These are phyloP conservation scores for Drosophila funebris DNA, from an alignment of 1,140 invertebrate species.

Conservation along the genomic window DNA sequence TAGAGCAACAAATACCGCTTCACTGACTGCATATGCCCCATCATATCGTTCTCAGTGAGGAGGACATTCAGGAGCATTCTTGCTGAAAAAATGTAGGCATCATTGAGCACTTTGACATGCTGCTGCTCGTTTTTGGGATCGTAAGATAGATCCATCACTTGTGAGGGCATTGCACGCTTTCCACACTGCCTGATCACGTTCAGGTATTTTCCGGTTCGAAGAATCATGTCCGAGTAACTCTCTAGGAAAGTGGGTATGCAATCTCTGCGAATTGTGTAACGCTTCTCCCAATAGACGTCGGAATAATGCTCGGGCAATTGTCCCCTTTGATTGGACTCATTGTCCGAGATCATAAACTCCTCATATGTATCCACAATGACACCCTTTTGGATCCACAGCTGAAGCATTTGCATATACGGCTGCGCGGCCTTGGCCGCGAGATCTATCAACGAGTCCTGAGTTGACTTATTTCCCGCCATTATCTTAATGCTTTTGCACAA, in stretches of 20 bases:
- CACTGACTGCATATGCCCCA: conserved; percentile 94
- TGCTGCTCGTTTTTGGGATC: conserved; percentile 88
- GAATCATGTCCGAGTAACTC: conserved; percentile 93
- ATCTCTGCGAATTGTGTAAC: conserved; percentile 89
- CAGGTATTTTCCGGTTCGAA: conserved; percentile 98
- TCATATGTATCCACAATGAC: conserved; percentile 94
- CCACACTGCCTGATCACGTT: conserved; percentile 98
- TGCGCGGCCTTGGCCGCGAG: conserved; percentile 91
- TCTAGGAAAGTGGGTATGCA: conserved; percentile 94
- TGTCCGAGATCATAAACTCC: conserved; percentile 96
- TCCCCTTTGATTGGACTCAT: conserved; percentile 87
- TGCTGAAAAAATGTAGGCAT: conserved; percentile 96
- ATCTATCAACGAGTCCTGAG: conserved; percentile 91
- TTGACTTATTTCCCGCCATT: conserved; percentile 89
- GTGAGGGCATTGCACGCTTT: conserved; percentile 91
- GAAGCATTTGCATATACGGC: conserved; percentile 96
- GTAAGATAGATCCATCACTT: conserved; percentile 91
- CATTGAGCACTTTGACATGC: conserved; percentile 93
- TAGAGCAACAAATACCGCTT: conserved; percentile 98
- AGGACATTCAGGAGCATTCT: conserved; percentile 94
- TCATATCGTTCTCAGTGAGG: conserved; percentile 95
- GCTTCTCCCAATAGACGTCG: conserved; percentile 96
- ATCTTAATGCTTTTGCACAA: conserved; percentile 93
- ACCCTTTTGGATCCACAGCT: conserved; percentile 98
- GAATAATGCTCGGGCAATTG: conserved; percentile 87